Evolutionary conservation across 2,888 invertebrate species (phyloP).

Genomic region (Hirtodrosophila confusa): DNA sequence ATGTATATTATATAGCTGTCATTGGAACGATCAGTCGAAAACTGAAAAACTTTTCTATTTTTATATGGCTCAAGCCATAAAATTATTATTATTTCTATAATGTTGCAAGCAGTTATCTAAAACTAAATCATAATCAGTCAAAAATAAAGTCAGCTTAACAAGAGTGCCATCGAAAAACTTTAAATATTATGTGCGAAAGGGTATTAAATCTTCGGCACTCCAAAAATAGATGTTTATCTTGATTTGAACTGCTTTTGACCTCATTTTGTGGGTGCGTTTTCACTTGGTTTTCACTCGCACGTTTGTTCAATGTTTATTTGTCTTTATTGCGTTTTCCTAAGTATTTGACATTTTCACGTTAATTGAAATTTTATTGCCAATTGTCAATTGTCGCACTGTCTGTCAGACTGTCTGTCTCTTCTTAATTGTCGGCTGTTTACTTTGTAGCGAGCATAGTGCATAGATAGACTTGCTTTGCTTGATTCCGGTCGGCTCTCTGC

Average conservation of each 20-base stretch:
- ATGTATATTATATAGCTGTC: too few species aligned
- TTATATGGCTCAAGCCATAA: too few species aligned
- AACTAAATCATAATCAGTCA: too few species aligned
- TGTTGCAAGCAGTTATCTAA: too few species aligned
- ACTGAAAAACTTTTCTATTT: too few species aligned
- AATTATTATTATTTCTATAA: too few species aligned
- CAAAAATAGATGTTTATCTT: neutral
- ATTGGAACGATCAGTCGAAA: too few species aligned
- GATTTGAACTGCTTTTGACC: conserved; percentile 11
- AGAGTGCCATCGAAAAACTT: too few species aligned
- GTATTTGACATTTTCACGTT: conserved; percentile 56
- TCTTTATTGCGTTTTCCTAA: conserved; percentile 35
- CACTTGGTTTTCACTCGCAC: conserved; percentile 26
- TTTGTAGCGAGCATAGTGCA: conserved; percentile 3
- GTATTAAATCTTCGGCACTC: neutral
- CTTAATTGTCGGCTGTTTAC: conserved; percentile 7
- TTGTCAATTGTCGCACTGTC: conserved; percentile 59
- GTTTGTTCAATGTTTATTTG: conserved; percentile 20
- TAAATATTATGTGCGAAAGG: neutral
- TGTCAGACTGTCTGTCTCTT: conserved; percentile 1
- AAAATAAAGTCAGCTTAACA: too few species aligned
- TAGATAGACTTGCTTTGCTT: conserved; percentile 19
- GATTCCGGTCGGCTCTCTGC: conserved; percentile 31
- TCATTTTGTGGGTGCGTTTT: conserved; percentile 24
- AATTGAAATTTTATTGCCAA: conserved; percentile 71